Conservation (phyloP, 2,888 invertebrate species). For the Heteromyza rotundicornis region DNA sequence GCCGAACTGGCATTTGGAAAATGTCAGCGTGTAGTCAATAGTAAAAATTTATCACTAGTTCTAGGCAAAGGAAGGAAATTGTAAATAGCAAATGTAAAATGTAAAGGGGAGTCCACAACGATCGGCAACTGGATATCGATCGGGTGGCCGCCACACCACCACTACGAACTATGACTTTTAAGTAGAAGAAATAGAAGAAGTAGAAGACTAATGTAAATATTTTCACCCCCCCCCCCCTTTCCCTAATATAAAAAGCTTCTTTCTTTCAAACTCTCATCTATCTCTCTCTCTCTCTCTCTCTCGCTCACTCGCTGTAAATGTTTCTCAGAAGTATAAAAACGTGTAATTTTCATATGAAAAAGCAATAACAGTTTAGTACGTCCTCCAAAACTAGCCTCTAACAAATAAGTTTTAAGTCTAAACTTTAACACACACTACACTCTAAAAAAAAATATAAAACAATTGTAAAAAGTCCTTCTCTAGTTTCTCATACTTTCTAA, state of each 20-base stretch:
- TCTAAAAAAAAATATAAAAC: too few species aligned
- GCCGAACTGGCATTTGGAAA: too few species aligned
- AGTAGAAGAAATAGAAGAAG: not conserved
- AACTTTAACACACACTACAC: too few species aligned
- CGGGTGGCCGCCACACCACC: too few species aligned
- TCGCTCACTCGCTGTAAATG: not conserved
- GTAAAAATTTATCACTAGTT: not conserved
- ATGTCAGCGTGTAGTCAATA: not conserved
- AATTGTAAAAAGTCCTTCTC: too few species aligned
- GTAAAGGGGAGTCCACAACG: too few species aligned
- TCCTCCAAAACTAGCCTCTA: conserved; percentile 6
- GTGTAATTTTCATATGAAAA: conserved; percentile 17
- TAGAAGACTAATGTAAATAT: not conserved
- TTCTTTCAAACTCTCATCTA: not conserved
- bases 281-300: not conserved
- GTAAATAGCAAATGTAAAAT: conserved; percentile 6
- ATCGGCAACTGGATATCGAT: too few species aligned
- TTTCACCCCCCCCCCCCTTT: too few species aligned
- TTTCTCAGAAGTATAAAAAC: conserved; percentile 6
- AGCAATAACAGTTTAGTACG: conserved; percentile 18
- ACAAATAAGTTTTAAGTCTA: not conserved
- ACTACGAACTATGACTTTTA: not conserved
- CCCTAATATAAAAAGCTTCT: not conserved
- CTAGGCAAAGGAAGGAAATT: not conserved
- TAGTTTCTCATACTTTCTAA: too few species aligned